Percentiles rank a stretch among this genome's conserved stretches.
These are phyloP conservation scores for Drosophila paulistorum DNA, from an alignment of 1,140 invertebrate species.

Conservation along the genomic window DNA sequence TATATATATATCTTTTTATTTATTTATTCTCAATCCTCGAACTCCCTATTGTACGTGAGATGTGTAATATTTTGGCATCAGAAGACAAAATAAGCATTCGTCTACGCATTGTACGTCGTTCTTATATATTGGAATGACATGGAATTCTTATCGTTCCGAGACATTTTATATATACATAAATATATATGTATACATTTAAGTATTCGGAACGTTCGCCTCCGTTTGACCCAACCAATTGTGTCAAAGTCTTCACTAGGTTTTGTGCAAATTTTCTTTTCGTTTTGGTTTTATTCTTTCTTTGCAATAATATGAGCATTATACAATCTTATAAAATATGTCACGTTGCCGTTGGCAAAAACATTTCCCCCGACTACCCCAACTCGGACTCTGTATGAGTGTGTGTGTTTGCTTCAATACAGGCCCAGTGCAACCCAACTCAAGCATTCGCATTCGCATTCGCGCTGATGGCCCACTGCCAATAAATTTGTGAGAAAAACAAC, in stretches of 20 bases:
- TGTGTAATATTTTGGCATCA: too few relatives aligned
- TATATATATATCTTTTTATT: too few relatives aligned
- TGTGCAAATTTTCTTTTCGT: not conserved
- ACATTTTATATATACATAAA: not conserved
- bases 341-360: slow-evolving; percentile 12
- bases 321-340: slow-evolving; percentile 25
- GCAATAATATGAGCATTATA: slow-evolving; percentile 24
- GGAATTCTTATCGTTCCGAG: not conserved
- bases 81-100: too few relatives aligned
- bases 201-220: not conserved
- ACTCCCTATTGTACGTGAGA: too few relatives aligned
- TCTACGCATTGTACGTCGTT: not conserved
- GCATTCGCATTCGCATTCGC: slow-evolving; percentile 13
- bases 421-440: slow-evolving; percentile 17
- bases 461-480: slow-evolving; percentile 56
- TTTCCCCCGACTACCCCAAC: slow-evolving; percentile 5
- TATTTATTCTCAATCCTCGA: too few relatives aligned
- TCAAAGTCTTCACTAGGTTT: slow-evolving; percentile 6
- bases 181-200: not conserved
- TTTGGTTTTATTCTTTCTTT: not conserved
- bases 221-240: slow-evolving; percentile 11
- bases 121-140: not conserved
- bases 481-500: slow-evolving; percentile 59
- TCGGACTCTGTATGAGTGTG: not conserved
- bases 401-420: not conserved